These are phyloP conservation scores for Ceratina japonica DNA, from an alignment of 1,140 invertebrate genomes.

Conservation along the genomic window DNA sequence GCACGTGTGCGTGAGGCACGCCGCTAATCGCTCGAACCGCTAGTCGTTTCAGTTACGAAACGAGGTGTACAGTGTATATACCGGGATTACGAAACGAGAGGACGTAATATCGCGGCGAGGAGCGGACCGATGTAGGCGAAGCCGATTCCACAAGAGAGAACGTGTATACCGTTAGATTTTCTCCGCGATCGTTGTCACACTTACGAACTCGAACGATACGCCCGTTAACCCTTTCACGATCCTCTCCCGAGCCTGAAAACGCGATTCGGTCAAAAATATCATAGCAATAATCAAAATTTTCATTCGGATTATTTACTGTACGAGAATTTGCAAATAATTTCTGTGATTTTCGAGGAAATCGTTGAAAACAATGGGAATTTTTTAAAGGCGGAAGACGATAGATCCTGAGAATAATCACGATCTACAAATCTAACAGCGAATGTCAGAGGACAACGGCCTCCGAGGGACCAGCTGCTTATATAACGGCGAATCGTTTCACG, in stretches of 20 bases:
- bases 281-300: too few relatives aligned
- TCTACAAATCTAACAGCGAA: not conserved
- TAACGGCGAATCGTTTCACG: not conserved
- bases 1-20: not conserved
- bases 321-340: too few relatives aligned
- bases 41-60: constrained; percentile 73
- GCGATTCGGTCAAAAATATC: too few relatives aligned
- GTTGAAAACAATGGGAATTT: not conserved
- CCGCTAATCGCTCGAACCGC: constrained; percentile 60
- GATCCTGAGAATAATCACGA: not conserved
- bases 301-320: too few relatives aligned
- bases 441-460: constrained; percentile 1
- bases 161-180: constrained; percentile 74
- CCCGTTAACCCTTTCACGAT: constrained; percentile 40
- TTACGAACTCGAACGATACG: constrained; percentile 56
- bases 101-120: constrained; percentile 70
- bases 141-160: constrained; percentile 48
- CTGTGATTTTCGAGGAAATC: not conserved
- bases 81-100: constrained; percentile 72
- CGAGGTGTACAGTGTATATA: constrained; percentile 52
- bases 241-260: not conserved
- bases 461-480: not conserved
- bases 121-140: constrained; percentile 63
- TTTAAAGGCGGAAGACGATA: not conserved
- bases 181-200: constrained; percentile 67